A percentile compares a stretch with the other conserved stretches of the same genome.
Conservation (phyloP, 2,113 vertebrate genomes). For the Cathartes aura region DNA sequence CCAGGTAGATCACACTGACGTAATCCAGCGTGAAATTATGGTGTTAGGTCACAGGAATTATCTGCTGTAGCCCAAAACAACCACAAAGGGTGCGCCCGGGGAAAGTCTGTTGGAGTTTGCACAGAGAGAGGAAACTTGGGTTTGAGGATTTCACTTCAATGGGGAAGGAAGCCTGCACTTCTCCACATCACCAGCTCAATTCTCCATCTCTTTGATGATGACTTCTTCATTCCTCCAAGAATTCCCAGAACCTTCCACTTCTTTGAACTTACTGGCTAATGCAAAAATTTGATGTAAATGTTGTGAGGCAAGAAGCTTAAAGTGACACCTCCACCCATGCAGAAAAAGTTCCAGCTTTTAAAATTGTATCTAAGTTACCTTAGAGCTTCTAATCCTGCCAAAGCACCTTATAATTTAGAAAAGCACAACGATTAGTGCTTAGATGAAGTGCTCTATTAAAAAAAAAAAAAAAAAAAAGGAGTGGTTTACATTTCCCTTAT, state of each 20-base stretch:
- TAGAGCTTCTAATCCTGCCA: background rate
- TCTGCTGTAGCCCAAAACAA: background rate
- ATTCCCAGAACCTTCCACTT: background rate
- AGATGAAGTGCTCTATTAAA: background rate
- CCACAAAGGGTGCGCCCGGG: background rate
- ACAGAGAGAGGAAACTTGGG: background rate
- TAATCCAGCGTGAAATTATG: background rate
- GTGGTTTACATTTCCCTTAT: background rate
- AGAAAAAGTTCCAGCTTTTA: background rate
- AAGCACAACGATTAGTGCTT: background rate
- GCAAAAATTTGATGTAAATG: background rate
- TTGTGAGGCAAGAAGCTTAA: background rate
- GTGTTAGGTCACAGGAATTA: background rate
- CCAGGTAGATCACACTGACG: rapidly evolving
- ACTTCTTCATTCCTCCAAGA: background rate
- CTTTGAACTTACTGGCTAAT: background rate
- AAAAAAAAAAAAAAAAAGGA: background rate
- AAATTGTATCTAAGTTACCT: background rate
- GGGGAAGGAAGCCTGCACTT: background rate
- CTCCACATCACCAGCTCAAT: background rate
- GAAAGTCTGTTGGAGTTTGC: background rate
- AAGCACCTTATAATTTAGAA: background rate
- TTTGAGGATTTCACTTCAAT: background rate
- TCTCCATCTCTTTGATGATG: background rate
- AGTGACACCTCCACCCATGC: background rate